Evolutionary conservation across 2,888 invertebrate species (phyloP).

Genomic region (Apamea anceps): DNA sequence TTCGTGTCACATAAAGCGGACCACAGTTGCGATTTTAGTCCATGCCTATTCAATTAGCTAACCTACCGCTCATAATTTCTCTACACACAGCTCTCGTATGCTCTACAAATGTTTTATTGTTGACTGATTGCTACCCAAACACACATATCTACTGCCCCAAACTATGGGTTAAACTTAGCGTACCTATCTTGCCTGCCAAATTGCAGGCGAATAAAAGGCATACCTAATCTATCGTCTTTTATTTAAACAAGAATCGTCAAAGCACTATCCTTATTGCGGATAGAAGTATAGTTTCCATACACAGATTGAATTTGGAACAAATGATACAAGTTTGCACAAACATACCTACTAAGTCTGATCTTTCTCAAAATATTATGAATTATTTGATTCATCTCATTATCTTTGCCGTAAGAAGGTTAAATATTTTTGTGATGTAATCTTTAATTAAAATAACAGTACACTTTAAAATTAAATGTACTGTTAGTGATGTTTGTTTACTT

Average conservation of each 20-base stretch:
- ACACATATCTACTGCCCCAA: background rate
- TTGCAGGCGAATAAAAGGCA: background rate
- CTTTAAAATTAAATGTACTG: conserved; percentile 1
- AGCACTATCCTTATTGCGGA: background rate
- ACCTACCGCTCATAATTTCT: conserved; percentile 11
- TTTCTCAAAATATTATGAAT: background rate
- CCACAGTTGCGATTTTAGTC: conserved; percentile 4
- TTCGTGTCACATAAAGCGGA: conserved; percentile 11
- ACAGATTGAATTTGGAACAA: background rate
- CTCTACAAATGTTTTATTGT: conserved; percentile 4
- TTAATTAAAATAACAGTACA: background rate
- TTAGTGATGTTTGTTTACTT: conserved; percentile 78
- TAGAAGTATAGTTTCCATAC: background rate
- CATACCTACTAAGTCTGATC: background rate
- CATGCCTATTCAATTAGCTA: background rate
- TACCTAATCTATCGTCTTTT: background rate
- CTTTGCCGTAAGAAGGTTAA: background rate
- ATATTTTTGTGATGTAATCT: conserved; percentile 9
- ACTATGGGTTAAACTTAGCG: background rate
- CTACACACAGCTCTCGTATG: conserved; percentile 16
- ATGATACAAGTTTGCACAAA: background rate
- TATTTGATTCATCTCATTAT: background rate
- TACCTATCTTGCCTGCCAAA: background rate
- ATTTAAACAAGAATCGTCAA: background rate
- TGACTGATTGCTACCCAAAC: background rate